Conservation (phyloP, 2,888 invertebrate species). For the Lysandra bellargus region DNA sequence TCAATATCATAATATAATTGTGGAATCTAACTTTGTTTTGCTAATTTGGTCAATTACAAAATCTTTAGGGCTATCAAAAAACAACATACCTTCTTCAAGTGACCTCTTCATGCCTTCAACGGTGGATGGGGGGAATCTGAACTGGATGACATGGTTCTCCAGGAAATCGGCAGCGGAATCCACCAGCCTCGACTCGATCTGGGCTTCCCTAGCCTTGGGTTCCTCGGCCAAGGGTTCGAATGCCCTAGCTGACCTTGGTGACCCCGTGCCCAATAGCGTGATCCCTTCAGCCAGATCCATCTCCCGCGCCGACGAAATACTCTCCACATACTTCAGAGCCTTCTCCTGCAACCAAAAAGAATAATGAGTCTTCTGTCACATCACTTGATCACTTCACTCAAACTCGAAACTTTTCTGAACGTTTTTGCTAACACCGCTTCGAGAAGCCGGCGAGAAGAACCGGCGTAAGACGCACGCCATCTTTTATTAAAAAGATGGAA, state of each 20-base stretch:
- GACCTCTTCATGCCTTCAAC: conserved; percentile 88
- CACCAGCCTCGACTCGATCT: conserved; percentile 86
- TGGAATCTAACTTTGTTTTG: too few relatives aligned
- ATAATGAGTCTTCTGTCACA: conserved; percentile 47
- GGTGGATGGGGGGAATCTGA: conserved; percentile 87
- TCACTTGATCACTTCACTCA: conserved; percentile 28
- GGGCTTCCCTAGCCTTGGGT: conserved; percentile 85
- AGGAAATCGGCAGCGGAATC: conserved; percentile 89
- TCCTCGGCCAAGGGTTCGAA: conserved; percentile 86
- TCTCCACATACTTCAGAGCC: conserved; percentile 85
- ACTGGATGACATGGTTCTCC: conserved; percentile 89
- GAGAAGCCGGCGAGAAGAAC: too few relatives aligned
- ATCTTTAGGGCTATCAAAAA: background rate
- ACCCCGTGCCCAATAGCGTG: conserved; percentile 71
- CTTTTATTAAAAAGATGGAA: too few relatives aligned
- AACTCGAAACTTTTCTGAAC: too few relatives aligned
- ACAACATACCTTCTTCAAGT: conserved; percentile 86
- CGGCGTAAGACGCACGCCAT: too few relatives aligned
- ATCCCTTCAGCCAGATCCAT: conserved; percentile 82
- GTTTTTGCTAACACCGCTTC: too few relatives aligned
- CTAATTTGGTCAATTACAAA: too few relatives aligned
- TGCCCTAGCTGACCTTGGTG: conserved; percentile 81
- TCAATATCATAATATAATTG: too few relatives aligned
- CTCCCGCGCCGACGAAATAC: conserved; percentile 75
- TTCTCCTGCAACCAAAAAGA: conserved; percentile 83